Evolutionary conservation across 2,888 invertebrate genomes (phyloP), one percentile per base, ranked within the genome.

Genomic region (Bhutanitis thaidina): DNA sequence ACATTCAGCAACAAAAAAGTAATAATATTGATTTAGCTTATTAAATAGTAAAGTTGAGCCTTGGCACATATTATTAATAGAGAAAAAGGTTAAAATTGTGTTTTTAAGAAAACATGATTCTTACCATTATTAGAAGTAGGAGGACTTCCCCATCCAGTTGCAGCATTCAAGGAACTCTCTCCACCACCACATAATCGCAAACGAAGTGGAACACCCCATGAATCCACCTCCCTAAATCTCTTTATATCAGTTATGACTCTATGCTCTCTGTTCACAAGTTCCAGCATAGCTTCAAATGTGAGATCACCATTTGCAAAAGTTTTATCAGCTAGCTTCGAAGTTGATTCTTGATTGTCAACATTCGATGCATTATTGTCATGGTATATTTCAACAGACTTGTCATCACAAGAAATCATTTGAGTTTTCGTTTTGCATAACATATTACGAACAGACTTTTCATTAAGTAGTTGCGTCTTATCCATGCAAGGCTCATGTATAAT

Each of bases 81-180:
- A 20, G 5, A 20, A 20, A 20, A 20, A 20, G 2, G 5, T 20
- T 20, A 3, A 20, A 5, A 20, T 45, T 37, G 35, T 13, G 44
- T 43, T 14, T 43, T 5, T 43, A 32, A 47, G 30, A 7, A 16
- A 39, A 46, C 1, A 32, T 1, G 10, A 39, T 41, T 63, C 71
- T 80, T 74, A 91, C 91, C 90, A 73, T 91, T 93, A 72, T 92
- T 93, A 66, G 93, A 92, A 35, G 93, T 85, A 49, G 94, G 94
- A 41, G 94, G 93, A 55, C 94, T 92, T 62, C 94, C 95, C 95
- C 95, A 95, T 60, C 94, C 94, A 52, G 93, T 92, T 53, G 94
- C 93, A 54, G 93, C 93, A 75, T 94, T 95, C 67, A 95, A 91
- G 38, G 95, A 94, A 82, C 93, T 95, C 80, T 96, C 96, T 52